These are phyloP conservation scores for Cricetomys ansorgei DNA, from an alignment of 2,113 vertebrate species.

Conservation along the genomic window DNA sequence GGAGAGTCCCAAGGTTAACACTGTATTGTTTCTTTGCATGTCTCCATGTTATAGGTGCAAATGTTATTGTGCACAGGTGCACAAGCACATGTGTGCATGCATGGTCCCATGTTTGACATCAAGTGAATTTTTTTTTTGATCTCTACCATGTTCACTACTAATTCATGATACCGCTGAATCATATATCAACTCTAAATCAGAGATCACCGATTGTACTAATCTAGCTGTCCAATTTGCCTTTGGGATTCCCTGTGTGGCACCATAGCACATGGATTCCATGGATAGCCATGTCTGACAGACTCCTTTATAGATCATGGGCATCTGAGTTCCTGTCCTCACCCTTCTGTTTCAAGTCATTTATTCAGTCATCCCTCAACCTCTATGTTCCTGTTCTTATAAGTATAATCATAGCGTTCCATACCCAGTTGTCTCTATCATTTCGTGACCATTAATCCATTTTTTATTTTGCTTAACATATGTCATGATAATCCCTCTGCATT, in stretches of 20 bases:
- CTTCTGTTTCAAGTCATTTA: neutral
- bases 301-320: neutral
- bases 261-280: neutral
- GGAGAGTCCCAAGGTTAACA: neutral
- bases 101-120: neutral
- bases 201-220: neutral
- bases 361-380: too few relatives aligned
- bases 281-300: neutral
- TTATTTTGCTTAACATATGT: neutral
- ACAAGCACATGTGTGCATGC: neutral
- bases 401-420: neutral
- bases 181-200: neutral
- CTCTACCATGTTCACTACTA: too few relatives aligned
- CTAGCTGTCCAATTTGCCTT: neutral
- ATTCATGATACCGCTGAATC: too few relatives aligned
- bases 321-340: neutral
- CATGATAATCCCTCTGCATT: neutral
- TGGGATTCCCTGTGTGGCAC: rapidly evolving
- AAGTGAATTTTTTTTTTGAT: neutral
- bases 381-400: neutral
- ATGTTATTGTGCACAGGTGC: neutral
- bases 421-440: neutral
- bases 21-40: too few relatives aligned
- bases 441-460: neutral
- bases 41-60: neutral